These are phyloP conservation scores for Sisyra nigra DNA, from an alignment of 2,888 invertebrate species.

Conservation along the genomic window DNA sequence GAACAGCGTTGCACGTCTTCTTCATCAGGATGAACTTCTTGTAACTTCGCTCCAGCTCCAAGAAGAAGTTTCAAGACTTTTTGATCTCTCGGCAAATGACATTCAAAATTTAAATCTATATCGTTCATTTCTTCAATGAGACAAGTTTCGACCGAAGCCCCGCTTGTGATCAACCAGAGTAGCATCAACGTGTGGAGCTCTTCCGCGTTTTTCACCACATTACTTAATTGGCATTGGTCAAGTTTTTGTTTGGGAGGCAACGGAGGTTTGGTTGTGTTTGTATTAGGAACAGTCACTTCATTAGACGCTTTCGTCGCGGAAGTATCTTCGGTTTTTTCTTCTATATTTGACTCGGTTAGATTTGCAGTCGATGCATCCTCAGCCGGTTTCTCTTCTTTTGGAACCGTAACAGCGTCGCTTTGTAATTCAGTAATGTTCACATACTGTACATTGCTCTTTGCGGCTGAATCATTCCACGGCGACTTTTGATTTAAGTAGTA, in stretches of 20 bases:
- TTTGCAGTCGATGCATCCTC: background rate
- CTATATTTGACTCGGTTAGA: background rate
- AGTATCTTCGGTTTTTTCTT: background rate
- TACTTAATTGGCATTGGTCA: slow-evolving; percentile 3
- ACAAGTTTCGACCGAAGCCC: slow-evolving; percentile 43
- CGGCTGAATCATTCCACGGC: slow-evolving; percentile 9
- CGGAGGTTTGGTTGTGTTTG: slow-evolving; percentile 10
- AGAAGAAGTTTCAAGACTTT: slow-evolving; percentile 54
- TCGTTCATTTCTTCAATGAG: slow-evolving; percentile 28
- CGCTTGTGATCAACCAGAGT: slow-evolving; percentile 60
- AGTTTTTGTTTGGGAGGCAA: slow-evolving; percentile 8
- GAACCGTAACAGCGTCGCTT: background rate
- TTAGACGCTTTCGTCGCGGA: slow-evolving; percentile 4
- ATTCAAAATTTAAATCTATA: slow-evolving; percentile 32
- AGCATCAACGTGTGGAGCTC: slow-evolving; percentile 53
- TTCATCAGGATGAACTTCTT: slow-evolving; percentile 28
- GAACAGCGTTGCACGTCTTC: slow-evolving; percentile 21
- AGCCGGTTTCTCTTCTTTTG: background rate
- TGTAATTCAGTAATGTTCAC: slow-evolving; percentile 6
- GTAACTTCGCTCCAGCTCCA: slow-evolving; percentile 52
- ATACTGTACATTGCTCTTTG: slow-evolving; percentile 2
- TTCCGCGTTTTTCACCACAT: slow-evolving; percentile 16
- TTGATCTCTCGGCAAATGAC: slow-evolving; percentile 48
- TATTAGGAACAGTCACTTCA: slow-evolving; percentile 10
- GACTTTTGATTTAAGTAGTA: slow-evolving; percentile 39